Conservation (phyloP, 2,888 invertebrate species). For the Hermaeophaga mercurialis region DNA sequence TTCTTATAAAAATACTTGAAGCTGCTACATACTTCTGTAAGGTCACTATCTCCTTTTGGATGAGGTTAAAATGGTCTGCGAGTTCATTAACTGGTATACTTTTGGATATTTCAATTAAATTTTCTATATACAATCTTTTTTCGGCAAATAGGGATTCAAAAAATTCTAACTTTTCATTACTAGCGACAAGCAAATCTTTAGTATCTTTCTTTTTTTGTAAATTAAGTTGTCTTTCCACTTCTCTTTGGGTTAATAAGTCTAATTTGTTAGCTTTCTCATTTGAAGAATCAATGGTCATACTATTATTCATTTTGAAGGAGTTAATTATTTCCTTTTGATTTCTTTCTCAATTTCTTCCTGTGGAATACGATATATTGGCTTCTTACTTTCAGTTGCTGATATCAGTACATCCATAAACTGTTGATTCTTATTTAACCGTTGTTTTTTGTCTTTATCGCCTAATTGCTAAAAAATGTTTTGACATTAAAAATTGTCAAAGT, state of each 20-base stretch:
- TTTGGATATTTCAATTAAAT: conserved; percentile 59
- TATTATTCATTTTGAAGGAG: conserved; percentile 20
- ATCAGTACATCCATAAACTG: conserved; percentile 57
- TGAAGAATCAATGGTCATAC: conserved; percentile 42
- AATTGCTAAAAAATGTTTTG: conserved; percentile 52
- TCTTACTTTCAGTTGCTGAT: conserved; percentile 58
- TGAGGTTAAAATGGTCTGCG: conserved; percentile 68
- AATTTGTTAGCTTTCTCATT: conserved; percentile 55
- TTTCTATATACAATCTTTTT: conserved; percentile 69
- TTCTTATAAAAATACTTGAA: conserved; percentile 79
- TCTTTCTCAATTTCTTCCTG: conserved; percentile 59
- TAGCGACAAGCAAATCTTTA: conserved; percentile 65
- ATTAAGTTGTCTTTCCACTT: conserved; percentile 69
- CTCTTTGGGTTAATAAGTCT: conserved; percentile 60
- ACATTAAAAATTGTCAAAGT: conserved; percentile 6
- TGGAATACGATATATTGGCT: conserved; percentile 58
- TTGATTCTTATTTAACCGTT: conserved; percentile 48
- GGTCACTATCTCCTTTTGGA: conserved; percentile 74
- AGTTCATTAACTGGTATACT: conserved; percentile 61
- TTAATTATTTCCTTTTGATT: conserved; percentile 55
- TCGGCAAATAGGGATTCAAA: conserved; percentile 73
- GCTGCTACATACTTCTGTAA: conserved; percentile 80
- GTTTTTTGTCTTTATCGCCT: conserved; percentile 44
- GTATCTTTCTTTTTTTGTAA: conserved; percentile 69
- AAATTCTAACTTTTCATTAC: conserved; percentile 71